phyloP scores from a whole-genome alignment of 23 tunicate species.

The Ascidia mentula region DNA sequence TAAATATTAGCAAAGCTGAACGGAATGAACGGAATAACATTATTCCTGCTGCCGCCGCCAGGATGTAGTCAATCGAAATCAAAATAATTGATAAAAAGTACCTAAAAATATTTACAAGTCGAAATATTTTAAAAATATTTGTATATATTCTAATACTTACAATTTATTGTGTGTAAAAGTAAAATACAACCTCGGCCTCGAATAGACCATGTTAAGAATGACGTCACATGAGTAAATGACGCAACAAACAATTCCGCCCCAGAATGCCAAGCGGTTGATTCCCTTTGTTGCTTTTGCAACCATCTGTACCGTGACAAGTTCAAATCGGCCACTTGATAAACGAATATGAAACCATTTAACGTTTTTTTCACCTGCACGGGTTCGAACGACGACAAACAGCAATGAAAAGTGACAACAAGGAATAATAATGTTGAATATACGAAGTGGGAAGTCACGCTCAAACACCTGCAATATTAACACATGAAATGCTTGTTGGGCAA shows the following conservation, averaged over 20 bases:
- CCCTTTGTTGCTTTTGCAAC: slow-evolving; percentile 14
- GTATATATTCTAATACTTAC: slow-evolving; percentile 55
- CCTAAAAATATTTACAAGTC: slow-evolving; percentile 22
- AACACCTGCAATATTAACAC: slow-evolving; percentile 30
- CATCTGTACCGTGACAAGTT: too few species aligned
- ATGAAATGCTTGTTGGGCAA: not conserved
- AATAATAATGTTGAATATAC: slow-evolving; percentile 34
- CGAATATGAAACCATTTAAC: too few species aligned
- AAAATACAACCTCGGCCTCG: slow-evolving; percentile 33
- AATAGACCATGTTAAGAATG: slow-evolving; percentile 25
- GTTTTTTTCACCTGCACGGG: slow-evolving; percentile 79
- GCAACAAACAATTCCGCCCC: slow-evolving; percentile 67
- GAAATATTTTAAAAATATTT: too few species aligned
- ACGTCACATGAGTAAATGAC: slow-evolving; percentile 44
- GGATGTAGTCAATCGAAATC: slow-evolving; percentile 42
- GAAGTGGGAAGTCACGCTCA: slow-evolving; percentile 38
- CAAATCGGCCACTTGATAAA: too few species aligned
- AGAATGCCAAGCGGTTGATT: slow-evolving; percentile 29
- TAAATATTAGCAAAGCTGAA: slow-evolving; percentile 47
- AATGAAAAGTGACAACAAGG: slow-evolving; percentile 47
- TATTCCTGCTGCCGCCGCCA: slow-evolving; percentile 26
- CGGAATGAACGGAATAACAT: slow-evolving; percentile 70
- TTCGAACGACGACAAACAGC: slow-evolving; percentile 49
- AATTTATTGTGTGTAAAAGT: slow-evolving; percentile 45
- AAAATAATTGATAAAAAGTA: slow-evolving; percentile 31